Conservation (phyloP, 2,113 vertebrate genomes). For the Myiozetetes cayanensis region DNA sequence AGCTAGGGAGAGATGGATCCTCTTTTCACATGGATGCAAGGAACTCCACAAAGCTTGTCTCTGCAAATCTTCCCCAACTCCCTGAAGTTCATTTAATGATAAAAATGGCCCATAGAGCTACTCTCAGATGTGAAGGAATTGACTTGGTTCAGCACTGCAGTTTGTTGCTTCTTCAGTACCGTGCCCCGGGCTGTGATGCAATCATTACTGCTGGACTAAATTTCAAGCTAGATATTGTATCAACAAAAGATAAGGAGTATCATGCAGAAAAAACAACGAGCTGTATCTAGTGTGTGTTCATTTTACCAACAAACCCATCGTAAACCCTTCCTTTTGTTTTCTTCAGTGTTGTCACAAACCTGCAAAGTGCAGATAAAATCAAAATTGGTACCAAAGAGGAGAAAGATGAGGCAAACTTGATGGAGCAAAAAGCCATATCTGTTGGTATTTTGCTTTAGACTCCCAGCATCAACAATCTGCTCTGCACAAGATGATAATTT, state of each 20-base stretch:
- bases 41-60: neutral
- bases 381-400: neutral
- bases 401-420: neutral
- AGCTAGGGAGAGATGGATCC: neutral
- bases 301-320: neutral
- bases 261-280: neutral
- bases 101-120: neutral
- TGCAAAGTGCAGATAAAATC: neutral
- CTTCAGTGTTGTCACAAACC: neutral
- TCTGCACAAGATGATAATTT: neutral
- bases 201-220: neutral
- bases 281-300: neutral
- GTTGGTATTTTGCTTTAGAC: neutral
- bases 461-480: neutral
- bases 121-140: neutral
- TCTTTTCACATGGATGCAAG: neutral
- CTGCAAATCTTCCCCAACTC: neutral
- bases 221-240: neutral
- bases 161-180: neutral
- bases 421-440: neutral
- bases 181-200: neutral
- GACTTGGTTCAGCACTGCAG: neutral
- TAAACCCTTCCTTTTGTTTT: neutral
- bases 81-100: conserved; percentile 2
- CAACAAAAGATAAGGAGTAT: neutral